phyloP scores from a whole-genome alignment of 2,113 vertebrate species.

The Rousettus leschenaultii region DNA sequence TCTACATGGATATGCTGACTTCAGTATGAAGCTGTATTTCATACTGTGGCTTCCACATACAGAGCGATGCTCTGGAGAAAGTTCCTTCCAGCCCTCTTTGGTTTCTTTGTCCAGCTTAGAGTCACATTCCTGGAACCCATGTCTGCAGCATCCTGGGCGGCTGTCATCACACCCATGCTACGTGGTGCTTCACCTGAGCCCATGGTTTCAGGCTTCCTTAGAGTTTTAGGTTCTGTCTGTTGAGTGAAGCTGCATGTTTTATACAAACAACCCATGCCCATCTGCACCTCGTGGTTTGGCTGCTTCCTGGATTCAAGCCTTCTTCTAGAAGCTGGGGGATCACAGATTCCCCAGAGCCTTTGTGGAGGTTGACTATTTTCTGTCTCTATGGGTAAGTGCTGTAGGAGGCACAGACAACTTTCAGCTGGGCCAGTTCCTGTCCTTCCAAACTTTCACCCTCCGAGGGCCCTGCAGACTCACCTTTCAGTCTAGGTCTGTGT shows the following conservation, averaged over 20 bases:
- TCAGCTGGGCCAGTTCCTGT: neutral
- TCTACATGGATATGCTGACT: neutral
- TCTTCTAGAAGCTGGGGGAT: neutral
- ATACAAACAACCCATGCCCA: neutral
- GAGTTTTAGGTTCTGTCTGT: neutral
- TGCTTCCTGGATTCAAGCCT: neutral
- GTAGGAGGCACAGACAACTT: neutral
- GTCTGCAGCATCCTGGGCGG: neutral
- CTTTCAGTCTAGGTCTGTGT: neutral
- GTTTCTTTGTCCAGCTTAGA: neutral
- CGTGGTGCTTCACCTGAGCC: neutral
- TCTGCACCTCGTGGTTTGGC: neutral
- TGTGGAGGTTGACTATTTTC: neutral
- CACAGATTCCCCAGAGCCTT: neutral
- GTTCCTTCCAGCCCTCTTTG: neutral
- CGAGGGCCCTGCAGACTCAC: neutral
- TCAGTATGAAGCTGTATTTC: neutral
- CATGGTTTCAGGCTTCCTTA: neutral
- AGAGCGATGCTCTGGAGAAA: fast-evolving
- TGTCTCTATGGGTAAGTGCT: neutral
- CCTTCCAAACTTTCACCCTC: neutral
- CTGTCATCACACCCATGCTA: too few relatives aligned
- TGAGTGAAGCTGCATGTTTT: neutral
- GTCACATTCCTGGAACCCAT: fast-evolving
- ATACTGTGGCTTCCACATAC: neutral